Percentiles rank a stretch among this genome's conserved stretches.
Evolutionary conservation across 2,888 invertebrate genomes (phyloP).

Genomic region (Tuta absoluta): DNA sequence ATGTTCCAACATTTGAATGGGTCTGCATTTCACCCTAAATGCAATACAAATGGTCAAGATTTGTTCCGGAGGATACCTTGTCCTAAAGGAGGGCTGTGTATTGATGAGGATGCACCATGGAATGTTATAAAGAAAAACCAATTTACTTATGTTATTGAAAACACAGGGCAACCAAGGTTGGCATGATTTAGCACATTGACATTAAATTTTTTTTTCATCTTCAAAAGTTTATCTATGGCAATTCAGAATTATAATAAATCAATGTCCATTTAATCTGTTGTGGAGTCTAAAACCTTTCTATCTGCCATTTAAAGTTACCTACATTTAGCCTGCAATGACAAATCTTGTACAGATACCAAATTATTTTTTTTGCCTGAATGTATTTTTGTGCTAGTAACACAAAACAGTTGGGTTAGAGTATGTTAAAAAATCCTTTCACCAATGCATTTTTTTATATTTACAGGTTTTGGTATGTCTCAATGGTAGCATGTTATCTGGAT

Average conservation of each 20-base stretch:
- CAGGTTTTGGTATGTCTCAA: slow-evolving; percentile 97
- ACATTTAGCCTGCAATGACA: too few species aligned
- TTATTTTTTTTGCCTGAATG: too few species aligned
- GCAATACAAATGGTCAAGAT: slow-evolving; percentile 88
- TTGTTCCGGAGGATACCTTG: slow-evolving; percentile 94
- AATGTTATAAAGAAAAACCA: slow-evolving; percentile 94
- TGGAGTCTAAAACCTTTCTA: too few species aligned
- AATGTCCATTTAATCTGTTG: too few species aligned
- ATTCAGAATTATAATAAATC: too few species aligned
- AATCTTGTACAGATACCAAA: too few species aligned
- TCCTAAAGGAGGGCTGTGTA: slow-evolving; percentile 86
- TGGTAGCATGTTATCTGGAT: slow-evolving; percentile 95
- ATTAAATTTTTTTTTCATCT: not conserved
- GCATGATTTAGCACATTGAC: not conserved
- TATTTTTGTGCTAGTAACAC: too few species aligned
- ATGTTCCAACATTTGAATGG: slow-evolving; percentile 93
- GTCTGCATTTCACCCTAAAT: slow-evolving; percentile 91
- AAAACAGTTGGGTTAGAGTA: too few species aligned
- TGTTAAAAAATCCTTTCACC: too few species aligned
- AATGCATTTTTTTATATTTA: slow-evolving; percentile 40
- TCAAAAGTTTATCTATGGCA: too few species aligned
- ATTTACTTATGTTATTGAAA: slow-evolving; percentile 96
- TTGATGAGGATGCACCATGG: slow-evolving; percentile 91
- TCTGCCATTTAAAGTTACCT: too few species aligned
- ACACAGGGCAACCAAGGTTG: slow-evolving; percentile 94